Conservation (phyloP, 1,140 invertebrate genomes). For the Lutraria rhynchaena region DNA sequence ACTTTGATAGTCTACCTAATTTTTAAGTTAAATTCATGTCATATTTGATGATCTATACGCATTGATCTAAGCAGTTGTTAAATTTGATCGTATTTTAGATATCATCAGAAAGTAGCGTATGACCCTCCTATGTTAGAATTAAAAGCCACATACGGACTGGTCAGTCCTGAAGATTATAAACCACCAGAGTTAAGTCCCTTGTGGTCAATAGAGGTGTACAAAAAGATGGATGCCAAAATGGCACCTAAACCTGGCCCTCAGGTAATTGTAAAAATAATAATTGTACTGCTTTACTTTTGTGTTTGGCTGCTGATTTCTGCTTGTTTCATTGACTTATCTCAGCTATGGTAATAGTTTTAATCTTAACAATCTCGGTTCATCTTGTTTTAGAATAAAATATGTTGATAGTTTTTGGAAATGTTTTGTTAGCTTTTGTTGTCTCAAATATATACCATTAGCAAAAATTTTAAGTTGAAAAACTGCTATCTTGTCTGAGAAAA, state of each 20-base stretch:
- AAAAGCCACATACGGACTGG: conserved; percentile 88
- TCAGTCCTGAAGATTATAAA: conserved; percentile 86
- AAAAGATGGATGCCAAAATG: conserved; percentile 84
- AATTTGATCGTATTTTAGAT: conserved; percentile 82
- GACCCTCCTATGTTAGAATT: conserved; percentile 86
- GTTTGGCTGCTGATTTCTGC: no score
- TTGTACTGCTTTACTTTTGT: neutral
- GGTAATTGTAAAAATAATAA: conserved; percentile 57
- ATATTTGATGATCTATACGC: neutral
- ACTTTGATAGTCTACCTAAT: no score
- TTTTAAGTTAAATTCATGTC: neutral
- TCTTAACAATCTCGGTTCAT: no score
- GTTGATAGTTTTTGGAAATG: no score
- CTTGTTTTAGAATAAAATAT: no score
- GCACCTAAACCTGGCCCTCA: conserved; percentile 75
- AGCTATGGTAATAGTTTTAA: no score
- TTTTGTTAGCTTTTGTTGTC: no score
- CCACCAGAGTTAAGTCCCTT: conserved; percentile 84
- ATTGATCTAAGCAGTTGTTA: neutral
- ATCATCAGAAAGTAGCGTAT: conserved; percentile 87
- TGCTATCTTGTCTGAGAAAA: no score
- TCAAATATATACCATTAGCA: no score
- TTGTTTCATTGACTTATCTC: no score
- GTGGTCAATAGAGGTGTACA: conserved; percentile 86
- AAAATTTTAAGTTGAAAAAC: no score